Conservation (phyloP, 2,113 vertebrate genomes). For the Triplophysa dalaica region DNA sequence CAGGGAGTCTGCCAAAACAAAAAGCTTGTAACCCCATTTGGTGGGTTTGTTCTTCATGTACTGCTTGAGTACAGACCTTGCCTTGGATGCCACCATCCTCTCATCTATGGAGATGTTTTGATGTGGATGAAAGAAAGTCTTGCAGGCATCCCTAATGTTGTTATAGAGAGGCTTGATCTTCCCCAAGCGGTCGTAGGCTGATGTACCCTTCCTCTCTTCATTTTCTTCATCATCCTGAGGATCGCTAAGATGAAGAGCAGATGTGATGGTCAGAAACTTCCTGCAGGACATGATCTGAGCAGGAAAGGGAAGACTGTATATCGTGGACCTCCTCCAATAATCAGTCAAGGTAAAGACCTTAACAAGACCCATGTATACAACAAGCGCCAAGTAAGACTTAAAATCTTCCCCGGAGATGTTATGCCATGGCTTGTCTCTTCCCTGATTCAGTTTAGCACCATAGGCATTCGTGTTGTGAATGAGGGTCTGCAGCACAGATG, state of each 20-base stretch:
- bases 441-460: no score
- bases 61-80: constrained; percentile 5
- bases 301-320: no score
- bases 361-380: no score
- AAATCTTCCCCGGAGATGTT: no score
- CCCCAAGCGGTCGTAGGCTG: constrained; percentile 17
- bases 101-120: constrained; percentile 29
- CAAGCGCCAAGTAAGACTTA: no score
- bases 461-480: no score
- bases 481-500: no score
- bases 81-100: constrained; percentile 27
- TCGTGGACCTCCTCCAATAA: no score
- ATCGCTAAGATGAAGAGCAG: not conserved
- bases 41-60: constrained; percentile 43
- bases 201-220: constrained; percentile 18
- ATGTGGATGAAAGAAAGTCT: not conserved
- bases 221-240: constrained; percentile 5
- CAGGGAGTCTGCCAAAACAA: constrained; percentile 22
- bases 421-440: no score
- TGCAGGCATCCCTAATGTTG: constrained; percentile 10
- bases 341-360: no score
- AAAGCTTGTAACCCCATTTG: constrained; percentile 36
- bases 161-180: constrained; percentile 31
- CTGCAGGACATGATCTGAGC: no score
- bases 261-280: not conserved